Conservation (phyloP, 2,113 vertebrate species). For the Salminus brasiliensis region DNA sequence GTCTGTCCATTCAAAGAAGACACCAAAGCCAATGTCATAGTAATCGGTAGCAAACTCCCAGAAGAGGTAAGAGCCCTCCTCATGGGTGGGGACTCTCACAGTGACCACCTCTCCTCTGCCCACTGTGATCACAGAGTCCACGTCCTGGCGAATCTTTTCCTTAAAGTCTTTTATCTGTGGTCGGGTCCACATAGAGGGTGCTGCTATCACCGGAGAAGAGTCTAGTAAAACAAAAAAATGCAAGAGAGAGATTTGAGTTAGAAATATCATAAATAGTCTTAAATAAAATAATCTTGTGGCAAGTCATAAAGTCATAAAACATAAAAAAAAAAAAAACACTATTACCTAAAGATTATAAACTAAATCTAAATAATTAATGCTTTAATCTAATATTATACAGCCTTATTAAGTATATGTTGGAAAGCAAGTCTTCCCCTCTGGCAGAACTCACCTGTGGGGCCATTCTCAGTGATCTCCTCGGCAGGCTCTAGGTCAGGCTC, state of each 20-base stretch:
- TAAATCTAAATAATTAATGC: background rate
- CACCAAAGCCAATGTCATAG: conserved; percentile 99
- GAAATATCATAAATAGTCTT: too few species aligned
- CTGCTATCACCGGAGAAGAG: conserved; percentile 89
- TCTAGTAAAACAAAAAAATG: conserved; percentile 73
- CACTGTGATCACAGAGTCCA: conserved; percentile 97
- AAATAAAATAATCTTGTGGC: too few species aligned
- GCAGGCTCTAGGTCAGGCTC: conserved; percentile 85
- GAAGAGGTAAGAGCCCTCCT: conserved; percentile 97
- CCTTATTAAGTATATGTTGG: background rate
- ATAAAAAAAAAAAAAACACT: background rate
- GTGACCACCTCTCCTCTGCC: conserved; percentile 98
- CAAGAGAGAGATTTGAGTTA: background rate
- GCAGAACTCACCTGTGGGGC: conserved; percentile 78
- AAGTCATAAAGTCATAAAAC: background rate
- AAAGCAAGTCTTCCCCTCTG: background rate
- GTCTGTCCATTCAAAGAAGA: conserved; percentile 99
- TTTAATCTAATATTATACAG: too few species aligned
- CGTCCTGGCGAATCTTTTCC: conserved; percentile 97
- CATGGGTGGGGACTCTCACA: conserved; percentile 95
- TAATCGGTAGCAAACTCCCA: conserved; percentile 99
- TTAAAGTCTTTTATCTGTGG: conserved; percentile 99
- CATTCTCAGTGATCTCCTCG: conserved; percentile 92
- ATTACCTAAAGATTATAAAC: background rate
- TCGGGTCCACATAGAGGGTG: conserved; percentile 98